Evolutionary conservation across 2,797 vertebrate species (phyloP), one percentile per base, ranked within the genome.

Genomic region (Betta splendens): DNA sequence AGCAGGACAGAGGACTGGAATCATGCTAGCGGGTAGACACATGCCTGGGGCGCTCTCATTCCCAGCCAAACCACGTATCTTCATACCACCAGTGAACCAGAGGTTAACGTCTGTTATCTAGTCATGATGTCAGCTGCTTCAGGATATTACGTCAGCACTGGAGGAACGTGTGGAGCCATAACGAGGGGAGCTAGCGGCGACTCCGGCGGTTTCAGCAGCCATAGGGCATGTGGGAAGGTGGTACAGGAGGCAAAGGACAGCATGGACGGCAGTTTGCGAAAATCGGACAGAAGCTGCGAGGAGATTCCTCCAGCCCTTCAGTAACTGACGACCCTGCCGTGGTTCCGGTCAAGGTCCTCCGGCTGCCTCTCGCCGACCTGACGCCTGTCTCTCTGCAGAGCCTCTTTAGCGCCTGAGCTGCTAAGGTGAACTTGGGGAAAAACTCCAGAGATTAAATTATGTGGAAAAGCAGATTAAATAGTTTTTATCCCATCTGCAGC

Each of bases 391-490:
- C 56, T 72, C 49, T 17, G 17, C 43, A 18, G 57, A 74, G 74
- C 61, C 71, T 75, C 69, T 77, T 79, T 78, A 57, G 57, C 29
- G 31, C 68, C 63, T 46, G 62, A 75, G 55, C 74, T 65, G 71
- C 70, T 71, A 67, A 79, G 74, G 77, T 82, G 72, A 85, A 61
- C 59, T 69, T 55, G n/a, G 71, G 77, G 74, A 85, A 67, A 84
- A 80, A 79, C 71, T 84, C 80, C 75, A 77, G 53, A 77, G 72
- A 81, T 83, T 76, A 83, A 85, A 81, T 77, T 67, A 78, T 59
- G 74, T 83, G 71, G 79, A 89, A 86, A 85, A 84, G 70, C 71
- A 81, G 80, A 85, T 82, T 72, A 83, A 72, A 81, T 32, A 52
- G 74, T 81, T 75, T 72, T 79, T 76, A 68, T 77, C 63, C 59